Conservation (phyloP, 2,113 vertebrate genomes). For the Psilopogon haemacephalus region DNA sequence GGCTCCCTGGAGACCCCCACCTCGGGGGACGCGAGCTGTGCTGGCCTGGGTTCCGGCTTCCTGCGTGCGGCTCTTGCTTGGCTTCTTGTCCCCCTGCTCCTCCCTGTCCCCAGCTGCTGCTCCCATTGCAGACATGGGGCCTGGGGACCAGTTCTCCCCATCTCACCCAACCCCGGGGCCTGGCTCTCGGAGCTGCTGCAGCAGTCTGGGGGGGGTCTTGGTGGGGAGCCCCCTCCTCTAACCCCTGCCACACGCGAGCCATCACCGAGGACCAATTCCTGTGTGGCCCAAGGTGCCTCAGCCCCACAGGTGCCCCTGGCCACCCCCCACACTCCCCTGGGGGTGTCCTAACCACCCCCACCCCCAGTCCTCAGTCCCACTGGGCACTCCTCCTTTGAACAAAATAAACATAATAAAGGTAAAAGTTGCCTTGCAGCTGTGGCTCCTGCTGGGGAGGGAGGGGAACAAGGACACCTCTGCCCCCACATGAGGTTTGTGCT, state of each 20-base stretch:
- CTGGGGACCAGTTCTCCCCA: rapidly evolving
- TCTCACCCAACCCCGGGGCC: rapidly evolving
- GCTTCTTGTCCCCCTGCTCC: neutral
- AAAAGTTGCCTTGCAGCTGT: neutral
- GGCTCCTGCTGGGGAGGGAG: neutral
- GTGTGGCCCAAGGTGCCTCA: rapidly evolving
- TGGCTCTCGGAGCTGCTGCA: neutral
- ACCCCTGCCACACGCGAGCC: rapidly evolving
- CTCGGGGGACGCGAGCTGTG: neutral
- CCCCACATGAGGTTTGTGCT: neutral
- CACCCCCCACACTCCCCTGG: rapidly evolving
- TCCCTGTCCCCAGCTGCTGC: rapidly evolving
- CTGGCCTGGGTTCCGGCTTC: neutral
- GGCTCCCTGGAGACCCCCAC: neutral
- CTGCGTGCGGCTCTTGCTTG: neutral
- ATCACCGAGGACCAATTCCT: neutral
- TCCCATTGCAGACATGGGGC: rapidly evolving
- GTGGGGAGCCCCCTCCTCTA: neutral
- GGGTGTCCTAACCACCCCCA: neutral
- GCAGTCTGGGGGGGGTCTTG: rapidly evolving
- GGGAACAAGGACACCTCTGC: neutral
- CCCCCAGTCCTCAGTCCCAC: neutral
- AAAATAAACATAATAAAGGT: constrained; percentile 16
- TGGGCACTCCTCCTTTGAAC: neutral
- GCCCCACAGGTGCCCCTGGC: rapidly evolving